Base-by-base conservation (phyloP, 2,113 vertebrate species). In the Hystrix brachyura region DNA sequence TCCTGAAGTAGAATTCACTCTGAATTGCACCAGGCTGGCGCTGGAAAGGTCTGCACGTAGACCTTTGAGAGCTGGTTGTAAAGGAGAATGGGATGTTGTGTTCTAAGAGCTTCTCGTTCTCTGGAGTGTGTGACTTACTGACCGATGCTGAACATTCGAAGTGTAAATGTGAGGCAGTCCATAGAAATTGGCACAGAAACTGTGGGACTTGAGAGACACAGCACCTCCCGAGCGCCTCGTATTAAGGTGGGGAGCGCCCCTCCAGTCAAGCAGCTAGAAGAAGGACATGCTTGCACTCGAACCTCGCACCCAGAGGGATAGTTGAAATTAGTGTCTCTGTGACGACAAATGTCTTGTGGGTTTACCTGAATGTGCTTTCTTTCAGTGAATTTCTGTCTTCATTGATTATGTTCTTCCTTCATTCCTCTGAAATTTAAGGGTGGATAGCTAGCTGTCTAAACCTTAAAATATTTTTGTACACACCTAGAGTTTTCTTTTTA, bases 71-170 rank as follows among this genome's bases (percentile, higher is more conserved):
- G 46, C 65, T 46, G 59, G 3, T 72, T 69, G 69, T 38, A 51
- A 87, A 60, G 59, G 25, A 69, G 51, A 90, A 86, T 6, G 9
- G 89, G 57, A 46, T 4, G 6, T 51, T 76, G 53, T 80, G 62
- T 92, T 86, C 55, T 69, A 14, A 91, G 90, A 91, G 79, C 76
- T 87, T 93, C 89, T 95, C 71, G 43, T 87, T 93, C 87, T 91
- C 0, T 43, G 86, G 90, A 90, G 69, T 57, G 80, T 84, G 72
- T 90, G 80, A 65, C 97, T 88, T 93, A 34, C 1, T 82, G 92
- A 51, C 85, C 1, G n/a, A 67, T 55, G 74, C 76, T 89, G 69
- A 92, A 32, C 57, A 67, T 78, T 88, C 1, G 1, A 86, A 80
- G 71, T 55, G 83, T 84, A 65, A n/a, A 81, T 88, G 79, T 94